phyloP scores from a whole-genome alignment of 2,113 vertebrate species.

The Sander lucioperca region DNA sequence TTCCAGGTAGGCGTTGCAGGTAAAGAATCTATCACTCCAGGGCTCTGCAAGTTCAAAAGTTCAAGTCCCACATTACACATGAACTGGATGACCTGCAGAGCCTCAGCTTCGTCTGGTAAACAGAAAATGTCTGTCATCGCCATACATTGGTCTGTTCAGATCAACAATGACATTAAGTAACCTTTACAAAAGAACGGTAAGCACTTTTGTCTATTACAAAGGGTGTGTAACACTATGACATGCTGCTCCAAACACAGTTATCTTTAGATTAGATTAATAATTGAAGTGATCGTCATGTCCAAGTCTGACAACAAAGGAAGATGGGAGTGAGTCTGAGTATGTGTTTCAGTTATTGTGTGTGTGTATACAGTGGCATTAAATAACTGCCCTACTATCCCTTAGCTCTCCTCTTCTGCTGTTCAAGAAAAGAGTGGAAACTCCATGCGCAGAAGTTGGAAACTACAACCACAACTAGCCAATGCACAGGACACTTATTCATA shows the following conservation, averaged over 20 bases:
- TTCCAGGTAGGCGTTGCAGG: conserved; percentile 55
- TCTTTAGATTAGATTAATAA: conserved; percentile 15
- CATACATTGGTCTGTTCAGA: conserved; percentile 6
- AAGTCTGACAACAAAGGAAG: conserved; percentile 21
- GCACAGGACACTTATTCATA: conserved; percentile 78
- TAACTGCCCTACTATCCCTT: conserved; percentile 42
- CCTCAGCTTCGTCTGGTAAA: conserved; percentile 16
- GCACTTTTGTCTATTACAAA: conserved; percentile 17
- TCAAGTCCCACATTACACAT: conserved; percentile 55
- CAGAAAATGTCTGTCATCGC: conserved; percentile 3
- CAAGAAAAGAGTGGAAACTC: conserved; percentile 74
- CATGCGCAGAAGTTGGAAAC: conserved; percentile 76
- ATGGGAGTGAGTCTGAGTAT: conserved; percentile 9
- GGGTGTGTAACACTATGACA: conserved; percentile 14
- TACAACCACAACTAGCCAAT: conserved; percentile 70
- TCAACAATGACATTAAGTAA: conserved; percentile 2
- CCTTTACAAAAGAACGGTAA: conserved; percentile 28
- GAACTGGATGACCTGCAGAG: conserved; percentile 56
- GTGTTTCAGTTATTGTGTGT: conserved; percentile 11
- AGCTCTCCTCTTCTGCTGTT: conserved; percentile 58
- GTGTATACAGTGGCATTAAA: conserved; percentile 33
- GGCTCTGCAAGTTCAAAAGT: conserved; percentile 68
- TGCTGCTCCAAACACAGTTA: conserved; percentile 14
- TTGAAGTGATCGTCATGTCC: conserved; percentile 14
- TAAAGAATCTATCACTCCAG: conserved; percentile 45